Conservation (phyloP, 2,113 vertebrate species). For the Colius striatus region DNA sequence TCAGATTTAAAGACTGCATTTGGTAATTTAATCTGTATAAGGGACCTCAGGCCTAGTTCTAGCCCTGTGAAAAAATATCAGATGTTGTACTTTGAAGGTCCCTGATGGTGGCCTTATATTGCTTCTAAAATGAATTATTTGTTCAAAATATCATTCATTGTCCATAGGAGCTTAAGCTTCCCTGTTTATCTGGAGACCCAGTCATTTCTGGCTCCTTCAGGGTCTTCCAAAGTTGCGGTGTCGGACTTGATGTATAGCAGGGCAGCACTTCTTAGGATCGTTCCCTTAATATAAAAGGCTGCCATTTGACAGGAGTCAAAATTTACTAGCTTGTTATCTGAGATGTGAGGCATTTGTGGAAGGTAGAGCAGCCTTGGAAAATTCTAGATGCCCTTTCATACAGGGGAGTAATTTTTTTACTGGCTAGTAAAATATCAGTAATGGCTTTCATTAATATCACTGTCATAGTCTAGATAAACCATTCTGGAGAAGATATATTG, state of each 20-base stretch:
- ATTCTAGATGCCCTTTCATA: slow-evolving; percentile 11
- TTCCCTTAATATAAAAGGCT: slow-evolving; percentile 8
- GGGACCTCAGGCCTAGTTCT: background rate
- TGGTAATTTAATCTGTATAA: slow-evolving; percentile 43
- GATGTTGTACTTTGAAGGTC: slow-evolving; percentile 1
- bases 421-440: background rate
- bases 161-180: background rate
- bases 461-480: background rate
- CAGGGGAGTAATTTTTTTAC: background rate
- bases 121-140: slow-evolving; percentile 44
- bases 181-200: background rate
- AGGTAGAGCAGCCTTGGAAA: slow-evolving; percentile 15
- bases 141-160: slow-evolving; percentile 41
- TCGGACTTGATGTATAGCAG: slow-evolving; percentile 11
- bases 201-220: slow-evolving; percentile 18
- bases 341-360: background rate
- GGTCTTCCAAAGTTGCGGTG: background rate
- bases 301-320: slow-evolving; percentile 20
- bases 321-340: slow-evolving; percentile 42
- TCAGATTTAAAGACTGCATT: slow-evolving; percentile 52
- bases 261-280: background rate
- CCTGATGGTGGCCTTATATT: slow-evolving; percentile 40
- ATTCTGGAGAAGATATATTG: background rate
- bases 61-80: background rate
- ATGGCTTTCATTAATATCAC: slow-evolving; percentile 1